These are phyloP conservation scores for Eubasilissa splendida DNA, from an alignment of 2,888 invertebrate species.

Conservation along the genomic window DNA sequence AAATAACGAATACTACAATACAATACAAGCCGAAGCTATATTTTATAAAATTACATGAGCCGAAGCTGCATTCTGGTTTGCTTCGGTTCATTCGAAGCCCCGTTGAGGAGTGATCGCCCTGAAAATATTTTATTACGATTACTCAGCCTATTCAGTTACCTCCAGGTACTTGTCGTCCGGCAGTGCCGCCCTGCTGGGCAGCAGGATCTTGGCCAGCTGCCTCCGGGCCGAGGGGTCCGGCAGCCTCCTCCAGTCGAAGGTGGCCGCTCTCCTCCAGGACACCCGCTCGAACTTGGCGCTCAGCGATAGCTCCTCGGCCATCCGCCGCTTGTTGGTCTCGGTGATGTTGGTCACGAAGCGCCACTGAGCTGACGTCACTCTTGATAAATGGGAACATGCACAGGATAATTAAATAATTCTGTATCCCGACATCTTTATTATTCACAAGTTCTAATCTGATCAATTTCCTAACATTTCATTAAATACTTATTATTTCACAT, in stretches of 20 bases:
- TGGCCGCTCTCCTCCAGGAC: constrained; percentile 81
- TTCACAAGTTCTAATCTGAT: no score
- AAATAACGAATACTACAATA: no score
- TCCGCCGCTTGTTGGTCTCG: constrained; percentile 78
- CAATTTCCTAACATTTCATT: no score
- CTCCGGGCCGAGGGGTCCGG: constrained; percentile 78
- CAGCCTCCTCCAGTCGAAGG: constrained; percentile 79
- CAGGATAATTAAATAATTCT: no score
- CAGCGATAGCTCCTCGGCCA: constrained; percentile 81
- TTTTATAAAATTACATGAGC: no score
- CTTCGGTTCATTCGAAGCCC: no score
- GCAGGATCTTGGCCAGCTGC: constrained; percentile 80
- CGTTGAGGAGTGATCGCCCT: no score
- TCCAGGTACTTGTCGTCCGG: constrained; percentile 82
- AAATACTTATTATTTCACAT: no score
- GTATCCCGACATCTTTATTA: no score
- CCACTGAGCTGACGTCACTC: constrained; percentile 82
- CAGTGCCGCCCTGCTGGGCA: constrained; percentile 82
- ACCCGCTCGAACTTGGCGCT: constrained; percentile 83
- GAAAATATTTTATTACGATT: no score
- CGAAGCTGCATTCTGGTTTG: no score
- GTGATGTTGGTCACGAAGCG: constrained; percentile 84
- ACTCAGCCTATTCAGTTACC: constrained; percentile 64
- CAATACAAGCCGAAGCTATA: no score
- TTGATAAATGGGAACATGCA: constrained; percentile 59